These are phyloP conservation scores for Anguilla rostrata DNA, from an alignment of 2,113 vertebrate species.

Conservation along the genomic window DNA sequence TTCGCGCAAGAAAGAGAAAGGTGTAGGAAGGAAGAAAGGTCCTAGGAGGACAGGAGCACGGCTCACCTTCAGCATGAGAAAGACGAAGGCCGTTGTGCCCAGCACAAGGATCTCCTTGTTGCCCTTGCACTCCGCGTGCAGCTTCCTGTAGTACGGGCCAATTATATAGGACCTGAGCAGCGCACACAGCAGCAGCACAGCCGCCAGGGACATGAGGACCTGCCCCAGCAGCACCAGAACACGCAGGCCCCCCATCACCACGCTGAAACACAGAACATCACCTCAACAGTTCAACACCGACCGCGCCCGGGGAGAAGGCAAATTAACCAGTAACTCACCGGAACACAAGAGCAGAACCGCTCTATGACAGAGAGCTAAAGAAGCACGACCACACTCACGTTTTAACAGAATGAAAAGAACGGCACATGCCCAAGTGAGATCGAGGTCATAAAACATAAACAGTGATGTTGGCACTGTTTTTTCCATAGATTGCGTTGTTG, in stretches of 20 bases:
- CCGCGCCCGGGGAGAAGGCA: too few relatives aligned
- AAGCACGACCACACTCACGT: too few relatives aligned
- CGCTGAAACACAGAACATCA: conserved; percentile 45
- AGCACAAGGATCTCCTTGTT: conserved; percentile 93
- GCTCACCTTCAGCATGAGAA: conserved; percentile 87
- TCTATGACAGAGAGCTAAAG: too few relatives aligned
- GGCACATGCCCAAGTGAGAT: too few relatives aligned
- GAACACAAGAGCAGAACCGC: too few relatives aligned
- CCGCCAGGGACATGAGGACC: conserved; percentile 83
- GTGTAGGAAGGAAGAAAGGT: not conserved
- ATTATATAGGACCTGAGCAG: conserved; percentile 83
- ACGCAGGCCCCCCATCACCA: conserved; percentile 74
- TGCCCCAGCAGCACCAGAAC: conserved; percentile 80
- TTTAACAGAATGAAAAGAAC: too few relatives aligned
- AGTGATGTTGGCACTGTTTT: too few relatives aligned
- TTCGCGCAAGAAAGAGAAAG: not conserved
- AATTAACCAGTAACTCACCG: too few relatives aligned
- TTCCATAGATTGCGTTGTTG: too few relatives aligned
- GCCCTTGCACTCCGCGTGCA: conserved; percentile 87
- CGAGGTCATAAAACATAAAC: too few relatives aligned
- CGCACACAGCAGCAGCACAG: conserved; percentile 81
- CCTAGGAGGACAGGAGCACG: not conserved
- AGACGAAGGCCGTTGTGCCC: conserved; percentile 88
- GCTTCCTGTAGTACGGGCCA: conserved; percentile 88
- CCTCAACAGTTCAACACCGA: not conserved